Evolutionary conservation across 1,140 invertebrate genomes (phyloP), one percentile per base, ranked within the genome.

Genomic region (Anoplolepis gracilipes): DNA sequence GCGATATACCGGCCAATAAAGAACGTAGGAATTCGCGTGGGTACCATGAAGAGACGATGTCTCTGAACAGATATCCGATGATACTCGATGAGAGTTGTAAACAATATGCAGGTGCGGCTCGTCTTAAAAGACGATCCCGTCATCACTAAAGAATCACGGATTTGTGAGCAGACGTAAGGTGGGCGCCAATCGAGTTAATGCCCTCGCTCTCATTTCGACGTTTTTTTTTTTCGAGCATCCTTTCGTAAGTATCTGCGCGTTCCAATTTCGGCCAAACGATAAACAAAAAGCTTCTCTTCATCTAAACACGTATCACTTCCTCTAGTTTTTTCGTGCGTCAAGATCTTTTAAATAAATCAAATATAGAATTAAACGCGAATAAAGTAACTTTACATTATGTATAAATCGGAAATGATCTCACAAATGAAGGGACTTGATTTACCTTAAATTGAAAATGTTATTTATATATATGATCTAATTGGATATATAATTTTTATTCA

Each of bases 51-150:
- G 79, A 30, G 65, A 85, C 61, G 36, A 73, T 61, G 85, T 46
- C 57, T 76, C 4, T 33, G 57, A 73, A 11, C 55, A 19, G 55
- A 46, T 28, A 62, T 76, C 28, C 49, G 28, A 42, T 25, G 16
- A 36, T 57, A 36, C 53, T 42, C 46, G 46, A 13, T 16, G 46
- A 49, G 28, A 42, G 67, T 87, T 84, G 84, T 89, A 87, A 90
- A 91, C 86, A 91, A 90, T 91, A 88, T 85, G 81, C 90, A 91
- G 90, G 90, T 87, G 90, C 85, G 90, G 90, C 90, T 73, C 28
- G 75, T 79, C 85, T 90, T 84, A 87, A 81, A 85, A 70, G 79
- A 87, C 30, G 33, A 84, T 76, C 78, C 72, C 84, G 85, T 90
- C 90, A 91, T 78, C 89, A 61, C 53, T 19, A 62, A 89, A 57